These are phyloP conservation scores for Baryphthengus martii DNA, from an alignment of 2,113 vertebrate genomes.

Conservation along the genomic window DNA sequence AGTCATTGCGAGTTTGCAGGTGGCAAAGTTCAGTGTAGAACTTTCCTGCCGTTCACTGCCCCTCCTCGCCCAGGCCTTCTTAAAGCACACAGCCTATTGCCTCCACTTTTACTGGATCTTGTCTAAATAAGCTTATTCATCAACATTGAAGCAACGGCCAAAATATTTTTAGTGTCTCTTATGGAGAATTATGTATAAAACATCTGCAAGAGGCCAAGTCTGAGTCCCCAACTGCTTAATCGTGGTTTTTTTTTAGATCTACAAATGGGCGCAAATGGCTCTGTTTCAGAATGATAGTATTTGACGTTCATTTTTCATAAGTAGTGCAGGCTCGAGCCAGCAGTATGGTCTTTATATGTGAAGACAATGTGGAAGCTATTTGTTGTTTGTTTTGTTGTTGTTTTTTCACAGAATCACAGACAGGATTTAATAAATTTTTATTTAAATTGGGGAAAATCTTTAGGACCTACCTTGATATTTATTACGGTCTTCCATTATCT, in stretches of 20 bases:
- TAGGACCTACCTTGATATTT: neutral
- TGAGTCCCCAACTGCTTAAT: neutral
- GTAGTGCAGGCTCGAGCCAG: neutral
- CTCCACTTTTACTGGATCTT: neutral
- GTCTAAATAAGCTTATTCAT: conserved; percentile 22
- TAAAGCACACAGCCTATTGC: neutral
- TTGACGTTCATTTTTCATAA: neutral
- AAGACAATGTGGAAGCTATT: too few species aligned
- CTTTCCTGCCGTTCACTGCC: neutral
- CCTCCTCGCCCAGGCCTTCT: neutral
- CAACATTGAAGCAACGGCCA: neutral
- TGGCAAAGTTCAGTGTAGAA: conserved; percentile 19
- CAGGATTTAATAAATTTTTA: neutral
- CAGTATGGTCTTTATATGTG: too few species aligned
- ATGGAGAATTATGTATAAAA: conserved; percentile 1
- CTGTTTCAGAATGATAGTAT: neutral
- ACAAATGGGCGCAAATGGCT: neutral
- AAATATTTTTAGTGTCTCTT: conserved; percentile 26
- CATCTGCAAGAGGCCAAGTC: neutral
- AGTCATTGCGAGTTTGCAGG: conserved; percentile 22
- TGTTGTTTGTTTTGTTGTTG: neutral
- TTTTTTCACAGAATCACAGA: neutral
- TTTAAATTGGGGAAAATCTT: neutral
- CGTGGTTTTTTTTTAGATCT: neutral
- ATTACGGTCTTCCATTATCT: neutral